These are phyloP conservation scores for Borostomias antarcticus DNA, from an alignment of 2,797 vertebrate genomes.

Conservation along the genomic window DNA sequence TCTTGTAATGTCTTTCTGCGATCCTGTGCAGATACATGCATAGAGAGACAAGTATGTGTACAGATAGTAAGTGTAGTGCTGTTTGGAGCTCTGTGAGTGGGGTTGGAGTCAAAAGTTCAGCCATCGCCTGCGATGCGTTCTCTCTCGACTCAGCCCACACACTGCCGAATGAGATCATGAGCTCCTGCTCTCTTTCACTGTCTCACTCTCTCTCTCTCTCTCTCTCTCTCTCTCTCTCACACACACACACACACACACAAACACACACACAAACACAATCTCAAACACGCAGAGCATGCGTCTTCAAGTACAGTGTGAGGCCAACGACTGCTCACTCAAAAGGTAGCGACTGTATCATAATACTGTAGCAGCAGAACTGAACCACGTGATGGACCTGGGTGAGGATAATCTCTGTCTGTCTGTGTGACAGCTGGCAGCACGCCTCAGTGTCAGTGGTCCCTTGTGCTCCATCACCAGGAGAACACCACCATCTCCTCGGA, in stretches of 20 bases:
- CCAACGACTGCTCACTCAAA: too few relatives aligned
- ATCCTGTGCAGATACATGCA: slow-evolving; percentile 39
- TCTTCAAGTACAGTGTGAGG: too few relatives aligned
- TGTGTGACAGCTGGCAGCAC: slow-evolving; percentile 30
- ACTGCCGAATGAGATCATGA: not conserved
- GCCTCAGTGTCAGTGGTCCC: slow-evolving; percentile 26
- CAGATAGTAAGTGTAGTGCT: slow-evolving; percentile 27
- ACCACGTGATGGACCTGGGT: slow-evolving; percentile 4
- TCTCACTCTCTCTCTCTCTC: too few relatives aligned
- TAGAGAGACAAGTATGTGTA: slow-evolving; percentile 23
- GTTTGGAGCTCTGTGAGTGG: slow-evolving; percentile 16
- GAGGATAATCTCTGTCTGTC: not conserved
- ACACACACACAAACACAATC: too few relatives aligned
- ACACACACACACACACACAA: too few relatives aligned
- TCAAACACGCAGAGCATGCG: not conserved
- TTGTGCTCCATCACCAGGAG: too few relatives aligned
- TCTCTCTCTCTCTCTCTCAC: not conserved
- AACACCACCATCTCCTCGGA: slow-evolving; percentile 2
- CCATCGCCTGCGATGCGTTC: not conserved
- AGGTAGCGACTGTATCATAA: not conserved
- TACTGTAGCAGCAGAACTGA: slow-evolving; percentile 8
- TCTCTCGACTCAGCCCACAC: slow-evolving; percentile 2
- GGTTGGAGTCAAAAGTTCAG: slow-evolving; percentile 10
- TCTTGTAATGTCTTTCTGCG: slow-evolving; percentile 1
- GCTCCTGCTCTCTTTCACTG: too few relatives aligned